Evolutionary conservation across 2,888 invertebrate genomes (phyloP).

Genomic region (Lithophane ornitopus): DNA sequence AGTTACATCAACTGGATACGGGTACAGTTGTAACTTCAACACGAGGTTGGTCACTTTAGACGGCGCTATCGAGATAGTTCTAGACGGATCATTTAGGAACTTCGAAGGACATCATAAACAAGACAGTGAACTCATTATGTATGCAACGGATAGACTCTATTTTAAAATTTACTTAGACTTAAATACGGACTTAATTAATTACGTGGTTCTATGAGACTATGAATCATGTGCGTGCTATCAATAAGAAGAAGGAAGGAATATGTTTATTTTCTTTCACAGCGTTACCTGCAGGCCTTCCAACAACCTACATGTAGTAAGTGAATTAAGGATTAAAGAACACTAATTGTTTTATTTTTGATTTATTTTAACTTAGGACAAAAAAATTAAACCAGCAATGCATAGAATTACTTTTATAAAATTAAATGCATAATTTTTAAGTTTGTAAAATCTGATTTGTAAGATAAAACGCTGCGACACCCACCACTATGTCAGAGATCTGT

Average conservation of each 20-base stretch:
- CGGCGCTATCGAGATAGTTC: background rate
- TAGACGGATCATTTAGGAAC: background rate
- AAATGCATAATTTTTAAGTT: background rate
- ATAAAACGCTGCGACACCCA: slow-evolving; percentile 29
- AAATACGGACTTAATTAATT: background rate
- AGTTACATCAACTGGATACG: slow-evolving; percentile 79
- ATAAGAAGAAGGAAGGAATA: slow-evolving; percentile 12
- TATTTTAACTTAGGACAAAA: background rate
- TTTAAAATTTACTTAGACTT: slow-evolving; percentile 5
- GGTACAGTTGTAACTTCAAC: slow-evolving; percentile 66
- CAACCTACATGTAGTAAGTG: background rate
- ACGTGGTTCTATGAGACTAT: slow-evolving; percentile 30
- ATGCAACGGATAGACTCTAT: background rate
- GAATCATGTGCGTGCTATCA: background rate
- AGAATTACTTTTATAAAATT: background rate
- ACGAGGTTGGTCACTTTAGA: background rate
- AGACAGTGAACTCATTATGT: background rate
- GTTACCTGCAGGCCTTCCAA: background rate
- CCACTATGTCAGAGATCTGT: slow-evolving; percentile 35
- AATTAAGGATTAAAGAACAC: background rate
- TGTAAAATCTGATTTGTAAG: slow-evolving; percentile 3
- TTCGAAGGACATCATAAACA: background rate
- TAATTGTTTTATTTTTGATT: background rate
- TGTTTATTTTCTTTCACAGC: slow-evolving; percentile 10
- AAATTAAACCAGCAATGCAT: background rate